Percentiles rank a stretch among this genome's conserved stretches.
Evolutionary conservation across 2,888 invertebrate genomes (phyloP).

Genomic region (Epistrophe eligans): DNA sequence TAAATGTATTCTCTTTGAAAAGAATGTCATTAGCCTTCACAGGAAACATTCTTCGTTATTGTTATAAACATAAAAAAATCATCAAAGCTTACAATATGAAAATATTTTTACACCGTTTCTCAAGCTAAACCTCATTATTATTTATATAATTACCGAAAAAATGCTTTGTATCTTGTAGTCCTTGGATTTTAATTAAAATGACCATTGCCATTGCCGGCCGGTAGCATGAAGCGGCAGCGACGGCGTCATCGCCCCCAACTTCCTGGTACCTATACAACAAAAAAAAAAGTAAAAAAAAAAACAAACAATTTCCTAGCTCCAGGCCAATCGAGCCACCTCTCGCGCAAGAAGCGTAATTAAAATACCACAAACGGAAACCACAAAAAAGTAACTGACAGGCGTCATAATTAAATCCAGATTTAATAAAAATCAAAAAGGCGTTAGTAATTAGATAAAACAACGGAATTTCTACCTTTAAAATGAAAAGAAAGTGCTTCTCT

Average conservation of each 20-base stretch:
- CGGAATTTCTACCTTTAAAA: slow-evolving; percentile 12
- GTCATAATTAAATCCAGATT: slow-evolving; percentile 75
- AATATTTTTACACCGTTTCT: slow-evolving; percentile 10
- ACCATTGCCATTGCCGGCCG: slow-evolving; percentile 1
- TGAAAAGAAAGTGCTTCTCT: slow-evolving; percentile 28
- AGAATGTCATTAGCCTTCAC: background rate
- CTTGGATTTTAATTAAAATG: slow-evolving; percentile 69
- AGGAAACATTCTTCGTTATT: background rate
- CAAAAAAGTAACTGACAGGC: slow-evolving; percentile 65
- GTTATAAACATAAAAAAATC: background rate
- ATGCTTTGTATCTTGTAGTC: slow-evolving; percentile 19
- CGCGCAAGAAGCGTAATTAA: slow-evolving; percentile 65
- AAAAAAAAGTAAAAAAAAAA: slow-evolving; percentile 4
- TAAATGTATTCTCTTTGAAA: background rate
- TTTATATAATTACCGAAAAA: slow-evolving; percentile 35
- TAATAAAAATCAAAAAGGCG: slow-evolving; percentile 75
- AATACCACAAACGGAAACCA: slow-evolving; percentile 61
- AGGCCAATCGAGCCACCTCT: slow-evolving; percentile 52
- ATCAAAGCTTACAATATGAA: slow-evolving; percentile 17
- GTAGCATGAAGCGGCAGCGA: too few relatives aligned
- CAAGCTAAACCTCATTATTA: background rate
- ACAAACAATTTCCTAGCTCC: slow-evolving; percentile 32
- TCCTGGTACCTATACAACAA: slow-evolving; percentile 6
- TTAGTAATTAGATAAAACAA: slow-evolving; percentile 69
- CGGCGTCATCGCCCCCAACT: slow-evolving; percentile 1